Conservation (phyloP, 2,113 vertebrate species). For the Neotoma lepida region DNA sequence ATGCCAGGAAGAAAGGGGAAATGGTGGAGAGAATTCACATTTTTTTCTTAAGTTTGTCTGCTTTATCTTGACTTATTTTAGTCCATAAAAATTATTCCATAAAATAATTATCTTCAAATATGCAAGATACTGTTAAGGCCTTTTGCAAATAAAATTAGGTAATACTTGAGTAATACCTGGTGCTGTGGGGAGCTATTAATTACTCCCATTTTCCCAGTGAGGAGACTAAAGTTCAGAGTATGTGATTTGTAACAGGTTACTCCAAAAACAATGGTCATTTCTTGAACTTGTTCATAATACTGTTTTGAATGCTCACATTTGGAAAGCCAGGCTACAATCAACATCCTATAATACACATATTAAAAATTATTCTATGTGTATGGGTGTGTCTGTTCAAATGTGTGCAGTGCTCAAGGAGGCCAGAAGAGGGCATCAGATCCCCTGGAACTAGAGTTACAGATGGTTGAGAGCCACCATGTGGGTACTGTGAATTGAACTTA, state of each 20-base stretch:
- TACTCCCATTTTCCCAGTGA: constrained; percentile 45
- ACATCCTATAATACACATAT: constrained; percentile 18
- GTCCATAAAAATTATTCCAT: background rate
- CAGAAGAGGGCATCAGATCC: background rate
- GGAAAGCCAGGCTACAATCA: constrained; percentile 33
- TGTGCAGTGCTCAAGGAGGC: background rate
- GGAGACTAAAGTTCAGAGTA: constrained; percentile 37
- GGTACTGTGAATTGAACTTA: background rate
- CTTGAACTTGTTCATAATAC: constrained; percentile 42
- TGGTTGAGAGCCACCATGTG: background rate
- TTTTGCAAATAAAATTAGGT: constrained; percentile 29
- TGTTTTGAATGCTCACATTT: constrained; percentile 41
- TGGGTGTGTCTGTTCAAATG: background rate
- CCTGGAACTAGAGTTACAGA: too few species aligned
- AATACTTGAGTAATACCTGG: background rate
- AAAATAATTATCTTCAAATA: background rate
- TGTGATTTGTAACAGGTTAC: background rate
- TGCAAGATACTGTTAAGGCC: background rate
- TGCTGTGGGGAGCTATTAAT: background rate
- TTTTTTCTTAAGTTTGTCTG: background rate
- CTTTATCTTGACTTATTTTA: background rate
- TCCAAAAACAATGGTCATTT: background rate
- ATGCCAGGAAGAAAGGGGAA: background rate
- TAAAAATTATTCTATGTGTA: background rate
- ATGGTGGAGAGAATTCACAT: background rate